phyloP scores from a whole-genome alignment of 2,113 vertebrate species.

The Gymnogyps californianus region DNA sequence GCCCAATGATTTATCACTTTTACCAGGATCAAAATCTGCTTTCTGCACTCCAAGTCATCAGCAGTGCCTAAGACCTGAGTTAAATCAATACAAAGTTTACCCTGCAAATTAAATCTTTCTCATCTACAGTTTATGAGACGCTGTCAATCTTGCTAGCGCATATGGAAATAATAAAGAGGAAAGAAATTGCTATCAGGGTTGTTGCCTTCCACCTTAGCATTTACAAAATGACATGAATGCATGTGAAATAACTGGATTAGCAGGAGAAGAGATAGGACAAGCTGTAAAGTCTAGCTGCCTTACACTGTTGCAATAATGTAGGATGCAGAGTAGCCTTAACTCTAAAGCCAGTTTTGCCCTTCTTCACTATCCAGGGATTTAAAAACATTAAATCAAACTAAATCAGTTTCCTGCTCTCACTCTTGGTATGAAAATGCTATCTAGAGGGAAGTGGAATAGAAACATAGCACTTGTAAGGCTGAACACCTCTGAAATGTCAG shows the following conservation, averaged over 20 bases:
- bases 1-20: not conserved
- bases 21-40: not conserved
- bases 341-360: not conserved
- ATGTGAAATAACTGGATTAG: not conserved
- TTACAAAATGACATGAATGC: not conserved
- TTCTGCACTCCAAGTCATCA: not conserved
- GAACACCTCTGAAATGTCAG: not conserved
- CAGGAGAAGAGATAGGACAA: not conserved
- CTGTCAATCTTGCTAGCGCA: not conserved
- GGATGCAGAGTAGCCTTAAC: not conserved
- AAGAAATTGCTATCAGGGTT: not conserved
- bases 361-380: not conserved
- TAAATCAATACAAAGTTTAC: not conserved
- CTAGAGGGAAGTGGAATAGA: not conserved
- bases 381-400: not conserved
- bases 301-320: not conserved
- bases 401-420: not conserved
- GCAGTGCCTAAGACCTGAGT: not conserved
- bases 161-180: not conserved
- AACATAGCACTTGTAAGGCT: not conserved
- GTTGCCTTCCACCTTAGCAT: not conserved
- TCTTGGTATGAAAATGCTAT: not conserved
- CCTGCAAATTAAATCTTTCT: slow-evolving; percentile 11
- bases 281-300: not conserved
- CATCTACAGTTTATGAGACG: not conserved